Percentiles rank a stretch among this genome's conserved stretches.
These are phyloP conservation scores for Pempheris klunzingeri DNA, from an alignment of 2,797 vertebrate genomes.

Conservation along the genomic window DNA sequence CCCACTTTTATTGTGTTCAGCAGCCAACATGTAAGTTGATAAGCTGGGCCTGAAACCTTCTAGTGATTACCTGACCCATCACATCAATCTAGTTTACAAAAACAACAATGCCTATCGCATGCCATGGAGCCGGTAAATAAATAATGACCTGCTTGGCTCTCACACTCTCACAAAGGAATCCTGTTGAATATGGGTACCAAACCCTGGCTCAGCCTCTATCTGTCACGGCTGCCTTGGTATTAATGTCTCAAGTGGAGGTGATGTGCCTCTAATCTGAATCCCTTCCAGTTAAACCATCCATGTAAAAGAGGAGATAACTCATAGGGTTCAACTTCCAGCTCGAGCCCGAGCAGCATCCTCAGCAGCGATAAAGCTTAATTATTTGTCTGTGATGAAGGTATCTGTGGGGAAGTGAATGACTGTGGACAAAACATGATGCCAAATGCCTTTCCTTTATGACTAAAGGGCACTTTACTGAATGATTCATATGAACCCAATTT, in stretches of 20 bases:
- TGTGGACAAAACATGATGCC: neutral
- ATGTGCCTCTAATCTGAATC: constrained; percentile 36
- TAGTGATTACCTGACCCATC: constrained; percentile 37
- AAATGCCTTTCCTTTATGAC: neutral
- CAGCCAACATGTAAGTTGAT: constrained; percentile 47
- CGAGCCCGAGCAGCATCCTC: constrained; percentile 8
- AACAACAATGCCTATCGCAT: constrained; percentile 52
- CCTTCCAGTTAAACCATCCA: constrained; percentile 36
- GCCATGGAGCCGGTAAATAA: constrained; percentile 70
- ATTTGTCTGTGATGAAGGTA: neutral
- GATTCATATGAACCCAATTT: constrained; percentile 60
- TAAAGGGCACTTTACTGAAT: constrained; percentile 26
- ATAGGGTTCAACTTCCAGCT: constrained; percentile 18
- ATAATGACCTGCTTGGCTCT: constrained; percentile 67
- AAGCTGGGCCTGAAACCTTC: constrained; percentile 30
- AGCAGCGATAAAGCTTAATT: neutral
- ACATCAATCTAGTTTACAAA: constrained; percentile 66
- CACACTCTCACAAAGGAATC: constrained; percentile 67
- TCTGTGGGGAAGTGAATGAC: neutral
- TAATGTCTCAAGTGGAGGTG: constrained; percentile 55
- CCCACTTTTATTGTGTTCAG: neutral
- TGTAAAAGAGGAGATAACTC: constrained; percentile 40
- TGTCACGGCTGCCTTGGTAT: constrained; percentile 49
- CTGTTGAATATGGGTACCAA: constrained; percentile 49
- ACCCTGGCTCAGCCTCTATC: constrained; percentile 34